Evolutionary conservation across 64 coral and sea anemone genomes (phyloP), one percentile per base, ranked within the genome.

Genomic region (Platygyra sinensis): DNA sequence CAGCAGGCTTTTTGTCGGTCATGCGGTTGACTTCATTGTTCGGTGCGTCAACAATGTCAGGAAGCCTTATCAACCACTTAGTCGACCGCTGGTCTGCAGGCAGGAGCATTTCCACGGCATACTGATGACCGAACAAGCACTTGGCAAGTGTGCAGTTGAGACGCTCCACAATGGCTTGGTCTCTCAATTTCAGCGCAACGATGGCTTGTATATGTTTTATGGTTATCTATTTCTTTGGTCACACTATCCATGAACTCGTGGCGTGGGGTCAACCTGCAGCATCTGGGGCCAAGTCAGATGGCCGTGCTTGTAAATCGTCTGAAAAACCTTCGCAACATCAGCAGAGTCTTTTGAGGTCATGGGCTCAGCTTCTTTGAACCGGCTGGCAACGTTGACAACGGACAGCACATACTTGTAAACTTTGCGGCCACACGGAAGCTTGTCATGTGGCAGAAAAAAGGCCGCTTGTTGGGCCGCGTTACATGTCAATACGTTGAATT

Each of bases 351-450:
- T 89, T 0, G 50, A 78, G 54, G 65, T 77, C 62, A 87, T 16
- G 7, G 62, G 73, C n/a, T 78, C 60, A 39, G 74, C 80, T 2
- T 76, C 88, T 63, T 90, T 94, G 33, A 80, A 90, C 29, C 87
- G 72, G 5, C 38, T 57, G 52, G 93, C 87, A 0, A 86, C 87
- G 13, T 90, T 81, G 14, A 89, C 61, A 5, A 87, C 78, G 0
- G 86, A 77, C 14, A 93, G 42, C 8, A 73, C 90, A 9, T 88
- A 93, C 51, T 93, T 88, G 33, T 82, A 93, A 24, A 59, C 62
- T 36, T 80, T 78, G 24, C 64, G 32, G 10, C 73, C 81, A 18
- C 73, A 12, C 20, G 28, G 46, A 25, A 88, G 24, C 24, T 33
- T 79, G 73, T 93, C 86, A 16, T 60, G 51, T 0, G 77, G 55